Base-by-base conservation (phyloP, 2,888 invertebrate genomes). In the Exephanes ischioxanthus region DNA sequence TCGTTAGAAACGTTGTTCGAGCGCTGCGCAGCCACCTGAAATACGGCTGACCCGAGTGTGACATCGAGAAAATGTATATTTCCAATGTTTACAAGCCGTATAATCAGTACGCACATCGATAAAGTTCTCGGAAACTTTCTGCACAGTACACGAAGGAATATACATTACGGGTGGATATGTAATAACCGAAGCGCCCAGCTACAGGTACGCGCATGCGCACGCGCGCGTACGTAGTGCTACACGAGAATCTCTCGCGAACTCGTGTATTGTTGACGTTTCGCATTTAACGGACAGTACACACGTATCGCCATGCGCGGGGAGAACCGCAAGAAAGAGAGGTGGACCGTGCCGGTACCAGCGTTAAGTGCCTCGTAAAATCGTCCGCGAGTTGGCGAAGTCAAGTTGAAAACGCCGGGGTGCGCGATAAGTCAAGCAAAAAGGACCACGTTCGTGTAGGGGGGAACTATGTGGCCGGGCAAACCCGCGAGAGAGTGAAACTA, bases 301-400 rank as follows among this genome's bases (percentile, higher is more conserved):
- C 71, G 66, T 71, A 48, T 61, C 79, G 55, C 58, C n/a, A 1
- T 30, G 71, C 45, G 58, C n/a, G 16, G 41, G 45, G 68, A 51
- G 41, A 63, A 63, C 3, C 22, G 30, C 53, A 30, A n/a, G 51
- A 41, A 70, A 70, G 19, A 70, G 61, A 63, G 78, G 81, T 70
- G 73, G 51, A 58, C 70, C 75, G 58, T 71, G 76, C 48, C 55
- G 73, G 85, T 83, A 73, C 86, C 79, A 84, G 84, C 82, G 84
- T 87, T 87, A 87, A 87, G 87, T 87, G 87, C 84, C 87, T 82
- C 87, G 80, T 87, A 87, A 87, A 87, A 84, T 86, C 79, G 82
- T 79, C 86, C 84, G 79, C 41, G 72, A 78, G 53, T 71, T 67
- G 83, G 76, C 33, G 22, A 55, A 67, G 67, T 77, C 71, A 84